Conservation (phyloP, 2,888 invertebrate genomes). For the Tipula vernalis region DNA sequence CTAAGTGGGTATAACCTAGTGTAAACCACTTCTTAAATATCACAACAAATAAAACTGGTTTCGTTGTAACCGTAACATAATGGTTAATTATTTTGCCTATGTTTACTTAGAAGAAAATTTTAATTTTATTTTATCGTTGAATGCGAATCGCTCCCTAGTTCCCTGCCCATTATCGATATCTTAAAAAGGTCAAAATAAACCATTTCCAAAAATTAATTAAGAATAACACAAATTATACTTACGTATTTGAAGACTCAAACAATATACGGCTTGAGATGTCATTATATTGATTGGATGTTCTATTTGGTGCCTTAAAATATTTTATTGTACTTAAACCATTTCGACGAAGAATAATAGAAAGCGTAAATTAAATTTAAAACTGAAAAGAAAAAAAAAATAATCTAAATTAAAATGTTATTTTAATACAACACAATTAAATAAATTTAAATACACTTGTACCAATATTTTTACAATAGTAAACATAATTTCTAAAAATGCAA, state of each 20-base stretch:
- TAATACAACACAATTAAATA: not conserved
- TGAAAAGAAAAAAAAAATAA: not conserved
- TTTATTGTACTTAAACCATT: not conserved
- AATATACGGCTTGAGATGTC: slow-evolving; percentile 24
- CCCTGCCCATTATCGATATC: no score
- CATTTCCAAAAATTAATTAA: not conserved
- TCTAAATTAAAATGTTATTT: not conserved
- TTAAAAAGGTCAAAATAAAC: no score
- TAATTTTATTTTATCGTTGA: no score
- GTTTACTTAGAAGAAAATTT: no score
- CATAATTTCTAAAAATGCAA: no score
- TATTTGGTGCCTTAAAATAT: not conserved
- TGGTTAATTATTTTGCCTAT: no score
- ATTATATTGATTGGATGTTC: slow-evolving; percentile 14
- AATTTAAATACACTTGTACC: not conserved
- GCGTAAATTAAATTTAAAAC: not conserved
- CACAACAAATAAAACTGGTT: no score
- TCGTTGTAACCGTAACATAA: no score
- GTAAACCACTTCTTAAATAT: no score
- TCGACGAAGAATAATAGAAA: not conserved
- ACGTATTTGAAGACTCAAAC: slow-evolving; percentile 30
- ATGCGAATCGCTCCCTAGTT: no score
- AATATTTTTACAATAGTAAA: no score
- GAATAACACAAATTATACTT: slow-evolving; percentile 21
- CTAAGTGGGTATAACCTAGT: no score